A percentile compares a stretch with the other conserved stretches of the same genome.
Evolutionary conservation across 2,113 vertebrate species (phyloP).

Genomic region (Thryonomys swinderianus): DNA sequence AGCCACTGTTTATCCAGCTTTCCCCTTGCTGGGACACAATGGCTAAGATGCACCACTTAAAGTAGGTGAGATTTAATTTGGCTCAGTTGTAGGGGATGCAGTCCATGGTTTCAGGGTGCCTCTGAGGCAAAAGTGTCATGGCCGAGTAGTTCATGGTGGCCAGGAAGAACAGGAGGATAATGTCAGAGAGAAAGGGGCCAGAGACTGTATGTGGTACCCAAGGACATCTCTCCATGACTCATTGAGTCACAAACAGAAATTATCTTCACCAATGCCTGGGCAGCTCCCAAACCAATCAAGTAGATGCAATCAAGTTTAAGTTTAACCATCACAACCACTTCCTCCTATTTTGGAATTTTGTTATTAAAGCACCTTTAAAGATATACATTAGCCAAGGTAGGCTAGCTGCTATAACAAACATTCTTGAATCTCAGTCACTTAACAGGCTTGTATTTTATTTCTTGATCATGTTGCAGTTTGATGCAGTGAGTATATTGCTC

Average conservation of each 20-base stretch:
- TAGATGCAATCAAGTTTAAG: neutral
- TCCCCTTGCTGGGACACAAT: neutral
- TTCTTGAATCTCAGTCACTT: neutral
- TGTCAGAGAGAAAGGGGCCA: neutral
- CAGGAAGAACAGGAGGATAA: neutral
- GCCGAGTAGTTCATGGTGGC: neutral
- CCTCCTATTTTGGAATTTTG: conserved; percentile 44
- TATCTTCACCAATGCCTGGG: neutral
- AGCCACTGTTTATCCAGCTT: neutral
- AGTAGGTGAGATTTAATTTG: neutral
- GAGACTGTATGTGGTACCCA: neutral
- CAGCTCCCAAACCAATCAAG: neutral
- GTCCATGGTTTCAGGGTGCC: neutral
- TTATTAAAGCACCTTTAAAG: neutral
- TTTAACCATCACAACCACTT: neutral
- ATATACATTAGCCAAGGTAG: neutral
- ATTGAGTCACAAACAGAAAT: neutral
- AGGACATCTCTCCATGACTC: neutral
- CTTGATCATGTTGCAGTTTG: neutral
- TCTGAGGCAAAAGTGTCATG: neutral
- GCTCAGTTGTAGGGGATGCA: neutral
- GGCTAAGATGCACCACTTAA: neutral
- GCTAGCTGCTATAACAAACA: neutral
- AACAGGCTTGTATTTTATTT: neutral
- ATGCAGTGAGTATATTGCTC: neutral